Evolutionary conservation across 2,113 vertebrate species (phyloP).

Genomic region (Ctenodactylus gundi): DNA sequence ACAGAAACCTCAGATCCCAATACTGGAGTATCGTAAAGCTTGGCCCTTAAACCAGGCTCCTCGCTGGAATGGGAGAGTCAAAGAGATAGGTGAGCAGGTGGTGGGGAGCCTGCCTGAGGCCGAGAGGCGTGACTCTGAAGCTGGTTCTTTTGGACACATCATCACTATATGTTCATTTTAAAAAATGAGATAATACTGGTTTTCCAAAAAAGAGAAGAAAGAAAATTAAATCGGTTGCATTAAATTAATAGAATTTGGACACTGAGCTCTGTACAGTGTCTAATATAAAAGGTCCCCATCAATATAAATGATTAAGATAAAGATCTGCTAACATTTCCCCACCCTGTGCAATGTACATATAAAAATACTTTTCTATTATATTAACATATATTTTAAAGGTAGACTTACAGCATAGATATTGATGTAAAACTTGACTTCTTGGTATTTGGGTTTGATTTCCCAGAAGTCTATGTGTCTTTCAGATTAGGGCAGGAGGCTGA

Average conservation of each 20-base stretch:
- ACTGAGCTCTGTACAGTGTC: background rate
- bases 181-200: constrained; percentile 20
- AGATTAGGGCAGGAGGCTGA: background rate
- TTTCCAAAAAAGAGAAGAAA: constrained; percentile 7
- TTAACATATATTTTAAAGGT: background rate
- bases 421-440: background rate
- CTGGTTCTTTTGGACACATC: background rate
- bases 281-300: background rate
- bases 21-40: background rate
- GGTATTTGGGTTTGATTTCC: background rate
- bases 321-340: background rate
- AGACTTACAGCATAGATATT: too few species aligned
- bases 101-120: too few species aligned
- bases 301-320: background rate
- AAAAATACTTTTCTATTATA: background rate
- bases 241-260: background rate
- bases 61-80: background rate
- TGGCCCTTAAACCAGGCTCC: background rate
- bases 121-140: background rate
- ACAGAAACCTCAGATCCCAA: background rate
- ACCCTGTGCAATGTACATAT: background rate
- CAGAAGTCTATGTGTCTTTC: background rate
- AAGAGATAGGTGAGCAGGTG: background rate
- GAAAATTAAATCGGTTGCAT: background rate
- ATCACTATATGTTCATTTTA: background rate